Evolutionary conservation across 2,113 vertebrate genomes (phyloP).

Genomic region (Nestor notabilis): DNA sequence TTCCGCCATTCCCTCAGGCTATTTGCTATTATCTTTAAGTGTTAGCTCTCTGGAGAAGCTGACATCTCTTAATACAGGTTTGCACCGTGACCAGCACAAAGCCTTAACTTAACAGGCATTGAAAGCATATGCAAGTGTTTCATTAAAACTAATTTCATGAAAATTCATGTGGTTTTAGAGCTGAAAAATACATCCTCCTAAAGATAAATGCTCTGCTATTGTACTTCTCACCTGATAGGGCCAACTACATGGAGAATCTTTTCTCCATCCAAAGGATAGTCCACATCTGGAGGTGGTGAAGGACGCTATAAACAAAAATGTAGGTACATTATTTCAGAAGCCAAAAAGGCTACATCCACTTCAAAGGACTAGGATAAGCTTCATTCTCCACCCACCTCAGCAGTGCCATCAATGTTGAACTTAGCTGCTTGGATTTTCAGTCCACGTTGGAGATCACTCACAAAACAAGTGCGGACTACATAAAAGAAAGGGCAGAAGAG

Average conservation of each 20-base stretch:
- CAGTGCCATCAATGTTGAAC: constrained; percentile 91
- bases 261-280: constrained; percentile 93
- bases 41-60: not conserved
- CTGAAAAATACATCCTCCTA: not conserved
- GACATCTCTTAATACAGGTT: not conserved
- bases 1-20: not conserved
- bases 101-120: not conserved
- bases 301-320: constrained; percentile 81
- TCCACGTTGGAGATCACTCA: constrained; percentile 93
- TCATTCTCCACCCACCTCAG: constrained; percentile 80
- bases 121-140: not conserved
- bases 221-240: constrained; percentile 85
- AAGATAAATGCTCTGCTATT: not conserved
- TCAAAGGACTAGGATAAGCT: not conserved
- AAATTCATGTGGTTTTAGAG: not conserved
- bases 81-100: not conserved
- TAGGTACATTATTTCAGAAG: not conserved
- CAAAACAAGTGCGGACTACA: constrained; percentile 92
- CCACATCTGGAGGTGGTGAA: constrained; percentile 87
- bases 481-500: not conserved
- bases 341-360: not conserved
- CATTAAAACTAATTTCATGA: not conserved
- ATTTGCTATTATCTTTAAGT: not conserved
- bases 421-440: constrained; percentile 94
- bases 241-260: constrained; percentile 95